A percentile compares a stretch with the other conserved stretches of the same genome.
These are phyloP conservation scores for Lemur catta DNA, from an alignment of 2,797 vertebrate genomes.

Conservation along the genomic window DNA sequence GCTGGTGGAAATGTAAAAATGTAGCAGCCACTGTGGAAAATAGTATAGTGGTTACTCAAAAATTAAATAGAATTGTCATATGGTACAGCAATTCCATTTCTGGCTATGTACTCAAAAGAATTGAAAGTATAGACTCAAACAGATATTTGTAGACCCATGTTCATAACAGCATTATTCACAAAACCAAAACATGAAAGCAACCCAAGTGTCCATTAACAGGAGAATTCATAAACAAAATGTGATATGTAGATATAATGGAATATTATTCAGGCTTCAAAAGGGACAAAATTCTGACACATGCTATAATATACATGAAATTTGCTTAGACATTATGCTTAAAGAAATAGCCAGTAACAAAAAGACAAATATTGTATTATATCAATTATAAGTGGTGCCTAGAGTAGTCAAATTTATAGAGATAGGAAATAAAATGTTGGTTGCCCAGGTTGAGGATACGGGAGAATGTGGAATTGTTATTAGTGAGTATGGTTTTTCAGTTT, in stretches of 20 bases:
- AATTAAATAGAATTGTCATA: background rate
- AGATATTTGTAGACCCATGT: background rate
- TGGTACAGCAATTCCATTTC: background rate
- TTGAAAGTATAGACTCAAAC: background rate
- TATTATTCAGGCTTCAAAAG: background rate
- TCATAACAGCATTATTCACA: background rate
- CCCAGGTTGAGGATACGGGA: background rate
- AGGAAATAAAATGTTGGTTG: background rate
- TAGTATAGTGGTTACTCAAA: background rate
- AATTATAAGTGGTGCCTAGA: background rate
- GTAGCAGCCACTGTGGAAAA: background rate
- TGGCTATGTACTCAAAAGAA: background rate
- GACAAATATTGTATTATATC: background rate
- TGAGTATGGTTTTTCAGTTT: background rate
- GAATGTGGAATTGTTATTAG: background rate
- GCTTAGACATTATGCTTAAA: background rate
- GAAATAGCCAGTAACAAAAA: background rate
- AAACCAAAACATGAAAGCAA: background rate
- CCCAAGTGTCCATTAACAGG: background rate
- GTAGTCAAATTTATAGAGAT: background rate
- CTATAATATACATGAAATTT: background rate
- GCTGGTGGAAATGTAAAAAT: background rate
- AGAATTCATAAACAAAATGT: background rate
- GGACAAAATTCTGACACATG: background rate
- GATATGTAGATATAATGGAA: background rate